Evolutionary conservation across 2,797 vertebrate genomes (phyloP).

Genomic region (Perodicticus potto): DNA sequence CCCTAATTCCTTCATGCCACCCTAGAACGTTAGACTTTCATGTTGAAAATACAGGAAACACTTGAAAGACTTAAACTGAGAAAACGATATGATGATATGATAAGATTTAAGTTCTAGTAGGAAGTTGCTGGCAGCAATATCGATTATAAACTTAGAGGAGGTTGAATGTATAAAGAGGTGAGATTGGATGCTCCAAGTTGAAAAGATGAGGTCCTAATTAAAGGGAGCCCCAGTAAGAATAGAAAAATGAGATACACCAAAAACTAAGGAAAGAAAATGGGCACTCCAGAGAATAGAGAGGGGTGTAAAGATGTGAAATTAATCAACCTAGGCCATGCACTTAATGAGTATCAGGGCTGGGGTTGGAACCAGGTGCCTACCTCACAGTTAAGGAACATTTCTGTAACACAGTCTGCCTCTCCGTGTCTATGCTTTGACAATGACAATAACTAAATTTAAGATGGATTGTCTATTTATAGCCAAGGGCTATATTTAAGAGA

Average conservation of each 20-base stretch:
- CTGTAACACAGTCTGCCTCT: neutral
- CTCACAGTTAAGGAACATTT: neutral
- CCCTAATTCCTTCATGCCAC: neutral
- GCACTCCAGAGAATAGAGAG: neutral
- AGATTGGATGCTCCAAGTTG: neutral
- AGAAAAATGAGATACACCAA: neutral
- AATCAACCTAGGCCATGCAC: neutral
- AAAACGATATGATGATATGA: neutral
- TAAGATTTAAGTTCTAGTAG: slow-evolving; percentile 9
- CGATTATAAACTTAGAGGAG: neutral
- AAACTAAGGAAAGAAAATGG: slow-evolving; percentile 38
- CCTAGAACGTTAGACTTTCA: neutral
- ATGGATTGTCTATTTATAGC: slow-evolving; percentile 73
- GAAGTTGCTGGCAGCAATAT: neutral
- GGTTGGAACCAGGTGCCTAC: neutral
- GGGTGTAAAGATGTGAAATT: neutral
- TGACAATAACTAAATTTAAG: slow-evolving; percentile 74
- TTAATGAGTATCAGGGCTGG: slow-evolving; percentile 48
- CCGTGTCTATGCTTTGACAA: slow-evolving; percentile 53
- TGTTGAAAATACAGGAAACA: neutral
- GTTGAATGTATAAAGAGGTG: neutral
- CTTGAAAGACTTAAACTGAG: slow-evolving; percentile 34
- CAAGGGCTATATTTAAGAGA: slow-evolving; percentile 71
- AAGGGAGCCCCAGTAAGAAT: neutral
- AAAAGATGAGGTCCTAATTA: neutral